Percentiles rank a stretch among this genome's conserved stretches.
phyloP scores from a whole-genome alignment of 2,797 vertebrate species.

The Calcarius lapponicus region DNA sequence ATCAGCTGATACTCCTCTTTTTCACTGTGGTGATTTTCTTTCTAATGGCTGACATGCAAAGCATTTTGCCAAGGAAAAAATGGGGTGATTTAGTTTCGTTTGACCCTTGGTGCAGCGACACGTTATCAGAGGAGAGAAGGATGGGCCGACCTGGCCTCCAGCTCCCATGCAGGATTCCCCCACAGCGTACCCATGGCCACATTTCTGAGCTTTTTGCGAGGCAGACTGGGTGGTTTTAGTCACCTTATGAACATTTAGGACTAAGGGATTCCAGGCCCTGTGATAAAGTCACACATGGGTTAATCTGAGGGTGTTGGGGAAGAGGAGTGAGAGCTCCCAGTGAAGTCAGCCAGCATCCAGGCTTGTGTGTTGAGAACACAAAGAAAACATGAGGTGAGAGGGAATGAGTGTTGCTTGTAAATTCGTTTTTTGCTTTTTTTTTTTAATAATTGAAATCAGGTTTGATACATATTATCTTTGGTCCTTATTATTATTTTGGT shows the following conservation, averaged over 20 bases:
- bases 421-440: no score
- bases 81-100: neutral
- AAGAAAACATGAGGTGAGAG: neutral
- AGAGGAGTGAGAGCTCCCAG: neutral
- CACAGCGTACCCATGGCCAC: neutral
- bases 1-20: neutral
- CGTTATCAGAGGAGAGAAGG: neutral
- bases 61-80: neutral
- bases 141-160: rapidly evolving
- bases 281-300: neutral
- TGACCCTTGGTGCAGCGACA: neutral
- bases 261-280: neutral
- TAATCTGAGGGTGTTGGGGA: rapidly evolving
- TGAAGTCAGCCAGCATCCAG: neutral
- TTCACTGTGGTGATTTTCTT: neutral
- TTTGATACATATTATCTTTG: neutral
- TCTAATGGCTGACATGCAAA: neutral
- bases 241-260: neutral
- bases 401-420: rapidly evolving
- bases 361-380: neutral
- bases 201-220: neutral
- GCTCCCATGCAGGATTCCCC: neutral
- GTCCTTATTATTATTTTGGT: neutral
- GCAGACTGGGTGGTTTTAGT: neutral
- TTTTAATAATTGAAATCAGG: neutral